phyloP scores from a whole-genome alignment of 2,888 invertebrate genomes.

The Lymantria monacha region DNA sequence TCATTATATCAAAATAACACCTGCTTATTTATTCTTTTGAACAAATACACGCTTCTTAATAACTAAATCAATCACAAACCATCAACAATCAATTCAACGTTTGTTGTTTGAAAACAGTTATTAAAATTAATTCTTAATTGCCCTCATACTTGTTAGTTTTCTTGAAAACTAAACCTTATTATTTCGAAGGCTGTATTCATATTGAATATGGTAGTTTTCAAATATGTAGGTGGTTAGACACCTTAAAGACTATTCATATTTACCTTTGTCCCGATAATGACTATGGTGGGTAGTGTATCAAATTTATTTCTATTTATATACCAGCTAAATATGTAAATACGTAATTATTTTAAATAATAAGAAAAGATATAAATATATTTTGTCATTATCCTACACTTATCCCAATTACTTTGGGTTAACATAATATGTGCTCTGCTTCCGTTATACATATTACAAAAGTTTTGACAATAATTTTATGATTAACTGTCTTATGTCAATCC shows the following conservation, averaged over 20 bases:
- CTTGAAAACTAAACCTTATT: conserved; percentile 3
- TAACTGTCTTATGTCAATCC: no score
- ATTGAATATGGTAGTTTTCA: neutral
- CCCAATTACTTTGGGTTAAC: no score
- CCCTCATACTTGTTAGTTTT: no score
- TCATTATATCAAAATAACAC: no score
- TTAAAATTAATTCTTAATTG: conserved; percentile 10
- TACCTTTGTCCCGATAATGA: conserved; percentile 19
- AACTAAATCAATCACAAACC: neutral
- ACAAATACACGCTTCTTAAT: neutral
- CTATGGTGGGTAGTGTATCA: conserved; percentile 13
- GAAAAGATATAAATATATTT: no score
- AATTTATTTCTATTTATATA: conserved; percentile 17
- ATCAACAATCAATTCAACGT: neutral
- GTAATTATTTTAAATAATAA: no score
- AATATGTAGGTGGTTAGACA: conserved; percentile 12
- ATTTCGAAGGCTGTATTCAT: neutral
- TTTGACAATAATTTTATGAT: no score
- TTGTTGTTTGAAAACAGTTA: neutral
- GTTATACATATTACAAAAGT: no score
- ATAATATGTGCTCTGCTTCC: no score
- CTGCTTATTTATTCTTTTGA: no score
- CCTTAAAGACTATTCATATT: conserved; percentile 12
- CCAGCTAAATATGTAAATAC: no score
- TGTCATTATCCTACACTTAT: no score